Evolutionary conservation across 2,797 vertebrate genomes (phyloP).

Genomic region (Eulemur mongoz): DNA sequence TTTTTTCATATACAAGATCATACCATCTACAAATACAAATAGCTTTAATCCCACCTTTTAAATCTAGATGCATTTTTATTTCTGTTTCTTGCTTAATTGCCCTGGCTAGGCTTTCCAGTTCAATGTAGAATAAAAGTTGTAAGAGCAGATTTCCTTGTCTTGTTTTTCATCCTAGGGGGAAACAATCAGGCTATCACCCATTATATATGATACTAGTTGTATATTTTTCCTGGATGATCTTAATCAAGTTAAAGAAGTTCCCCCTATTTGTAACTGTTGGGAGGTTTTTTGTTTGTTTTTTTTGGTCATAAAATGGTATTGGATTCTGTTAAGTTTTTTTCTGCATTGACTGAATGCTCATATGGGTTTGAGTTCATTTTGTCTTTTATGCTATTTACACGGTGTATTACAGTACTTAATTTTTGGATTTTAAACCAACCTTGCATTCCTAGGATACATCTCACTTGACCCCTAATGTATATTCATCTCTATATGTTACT

Average conservation of each 20-base stretch:
- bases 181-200: neutral
- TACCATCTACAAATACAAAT: neutral
- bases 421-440: neutral
- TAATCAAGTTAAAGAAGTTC: neutral
- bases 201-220: neutral
- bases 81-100: neutral
- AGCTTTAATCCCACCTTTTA: neutral
- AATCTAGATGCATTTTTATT: neutral
- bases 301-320: neutral
- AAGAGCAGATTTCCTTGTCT: neutral
- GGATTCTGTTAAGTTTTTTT: neutral
- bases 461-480: neutral
- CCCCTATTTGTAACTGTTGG: neutral
- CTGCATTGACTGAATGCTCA: neutral
- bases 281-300: neutral
- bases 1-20: neutral
- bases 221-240: too few species aligned
- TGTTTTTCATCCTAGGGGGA: neutral
- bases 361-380: neutral
- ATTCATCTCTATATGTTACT: neutral
- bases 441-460: neutral
- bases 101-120: neutral
- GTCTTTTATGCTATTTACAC: neutral
- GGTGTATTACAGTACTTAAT: neutral
- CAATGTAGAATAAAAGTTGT: neutral